Evolutionary conservation across 2,797 vertebrate species (phyloP), one percentile per base, ranked within the genome.

Genomic region (Botia kubotai): DNA sequence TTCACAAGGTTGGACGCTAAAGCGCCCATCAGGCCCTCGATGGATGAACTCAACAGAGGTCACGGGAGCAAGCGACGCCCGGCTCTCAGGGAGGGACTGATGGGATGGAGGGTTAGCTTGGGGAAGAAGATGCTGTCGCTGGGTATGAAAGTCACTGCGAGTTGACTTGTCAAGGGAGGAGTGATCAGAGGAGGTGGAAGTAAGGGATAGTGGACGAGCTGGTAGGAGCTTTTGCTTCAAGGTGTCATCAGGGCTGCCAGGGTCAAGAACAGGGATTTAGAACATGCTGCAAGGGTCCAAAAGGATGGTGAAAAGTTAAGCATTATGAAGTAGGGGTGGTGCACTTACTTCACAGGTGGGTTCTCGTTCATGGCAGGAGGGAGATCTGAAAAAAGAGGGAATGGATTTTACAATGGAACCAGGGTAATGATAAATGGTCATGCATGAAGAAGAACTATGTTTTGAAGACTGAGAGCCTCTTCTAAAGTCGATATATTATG

Each of bases 11-110:
- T 86, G 79, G 55, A 94, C 87, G 33, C 93, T 82, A 14, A 99
- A 99, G 19, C 96, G 95, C 0, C 97, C 97, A 1, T 98, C 97
- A 0, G 96, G 94, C n/a, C 96, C 96, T 0, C 97, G 91, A 68
- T 93, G 92, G 87, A 98, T 98, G 52, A 94, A 88, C 83, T 99
- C 96, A 76, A 98, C 88, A 0, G 94, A 89, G 14, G 94, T 82
- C 0, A 85, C 87, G 69, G 87, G 57, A 0, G 86, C 87, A 68
- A 23, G 90, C 83, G 11, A 81, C 82, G 93, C 82, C 87, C 89
- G 88, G 79, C 88, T 94, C 85, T 93, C 92, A 12, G 90, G 91
- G 11, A 89, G 6, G 23, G 89, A 80, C n/a, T 52, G 57, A 67
- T 86, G 17, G 16, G 87, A 90, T 0, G 77, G 73, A 19, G 81